Percentiles rank a stretch among this genome's conserved stretches.
These are phyloP conservation scores for Drosophila chauvacae DNA, from an alignment of 1,140 invertebrate genomes.

Conservation along the genomic window DNA sequence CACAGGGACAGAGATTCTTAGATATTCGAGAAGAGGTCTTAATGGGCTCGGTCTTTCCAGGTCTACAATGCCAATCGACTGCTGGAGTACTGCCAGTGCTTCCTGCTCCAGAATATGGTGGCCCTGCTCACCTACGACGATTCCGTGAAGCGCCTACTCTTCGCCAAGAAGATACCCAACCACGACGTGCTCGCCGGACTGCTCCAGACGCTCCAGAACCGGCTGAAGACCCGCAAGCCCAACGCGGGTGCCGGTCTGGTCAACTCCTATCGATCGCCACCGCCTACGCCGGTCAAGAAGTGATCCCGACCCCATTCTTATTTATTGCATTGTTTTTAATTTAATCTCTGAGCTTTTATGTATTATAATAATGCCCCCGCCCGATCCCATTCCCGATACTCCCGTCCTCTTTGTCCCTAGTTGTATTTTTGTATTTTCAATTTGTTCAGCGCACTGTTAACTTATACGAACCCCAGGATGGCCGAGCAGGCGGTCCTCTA, in stretches of 20 bases:
- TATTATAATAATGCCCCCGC: conserved; percentile 61
- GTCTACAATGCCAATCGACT: conserved; percentile 94
- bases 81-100: conserved; percentile 95
- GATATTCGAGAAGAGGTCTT: not conserved
- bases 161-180: conserved; percentile 95
- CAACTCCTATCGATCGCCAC: conserved; percentile 70
- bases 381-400: conserved; percentile 4
- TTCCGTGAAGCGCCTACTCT: conserved; percentile 93
- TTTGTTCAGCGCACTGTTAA: conserved; percentile 78
- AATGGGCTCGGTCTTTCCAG: conserved; percentile 81
- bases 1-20: no score
- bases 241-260: conserved; percentile 54
- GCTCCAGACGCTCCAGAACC: conserved; percentile 91
- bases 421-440: conserved; percentile 67
- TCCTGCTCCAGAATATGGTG: conserved; percentile 96
- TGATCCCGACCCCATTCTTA: conserved; percentile 52
- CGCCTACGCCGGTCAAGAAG: conserved; percentile 67
- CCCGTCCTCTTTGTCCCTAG: conserved; percentile 30
- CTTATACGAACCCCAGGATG: conserved; percentile 57
- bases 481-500: conserved; percentile 55
- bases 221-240: conserved; percentile 87
- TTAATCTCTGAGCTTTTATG: conserved; percentile 60
- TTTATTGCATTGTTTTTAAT: conserved; percentile 79
- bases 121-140: conserved; percentile 95
- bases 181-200: conserved; percentile 94